A percentile compares a stretch with the other conserved stretches of the same genome.
Evolutionary conservation across 1,140 invertebrate genomes (phyloP).

Genomic region (Drosophila elegans): DNA sequence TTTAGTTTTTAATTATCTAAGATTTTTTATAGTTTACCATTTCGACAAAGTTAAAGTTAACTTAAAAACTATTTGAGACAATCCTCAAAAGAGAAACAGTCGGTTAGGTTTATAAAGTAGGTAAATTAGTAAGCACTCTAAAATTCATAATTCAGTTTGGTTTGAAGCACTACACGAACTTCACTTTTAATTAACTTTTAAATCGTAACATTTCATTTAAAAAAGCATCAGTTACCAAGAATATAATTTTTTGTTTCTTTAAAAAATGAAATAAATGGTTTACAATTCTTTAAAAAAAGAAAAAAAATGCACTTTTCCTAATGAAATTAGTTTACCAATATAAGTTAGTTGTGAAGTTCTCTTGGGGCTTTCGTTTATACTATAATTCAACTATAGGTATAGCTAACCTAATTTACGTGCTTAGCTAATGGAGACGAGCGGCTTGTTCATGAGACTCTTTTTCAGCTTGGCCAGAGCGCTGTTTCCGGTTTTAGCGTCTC

Average conservation of each 20-base stretch:
- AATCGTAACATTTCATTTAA: neutral
- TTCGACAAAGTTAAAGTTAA: neutral
- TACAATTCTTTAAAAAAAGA: neutral
- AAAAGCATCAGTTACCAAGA: neutral
- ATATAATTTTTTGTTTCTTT: neutral
- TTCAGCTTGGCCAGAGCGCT: slow-evolving; percentile 64
- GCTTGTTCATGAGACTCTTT: slow-evolving; percentile 82
- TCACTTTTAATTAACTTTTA: neutral
- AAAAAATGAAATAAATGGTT: neutral
- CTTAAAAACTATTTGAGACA: neutral
- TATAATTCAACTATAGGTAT: slow-evolving; percentile 3
- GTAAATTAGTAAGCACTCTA: neutral
- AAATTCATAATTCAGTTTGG: neutral
- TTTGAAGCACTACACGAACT: neutral
- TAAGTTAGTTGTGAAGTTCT: no score
- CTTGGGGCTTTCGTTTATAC: neutral
- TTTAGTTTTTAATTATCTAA: neutral
- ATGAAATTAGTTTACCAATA: neutral
- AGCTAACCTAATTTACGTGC: neutral
- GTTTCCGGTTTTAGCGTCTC: slow-evolving; percentile 43
- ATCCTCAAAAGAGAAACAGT: neutral
- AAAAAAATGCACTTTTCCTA: neutral
- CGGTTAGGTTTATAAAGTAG: neutral
- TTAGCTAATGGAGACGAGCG: slow-evolving; percentile 81
- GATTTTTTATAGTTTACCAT: neutral